A percentile compares a stretch with the other conserved stretches of the same genome.
phyloP scores from a whole-genome alignment of 2,888 invertebrate genomes.

The Carterocephalus palaemon region DNA sequence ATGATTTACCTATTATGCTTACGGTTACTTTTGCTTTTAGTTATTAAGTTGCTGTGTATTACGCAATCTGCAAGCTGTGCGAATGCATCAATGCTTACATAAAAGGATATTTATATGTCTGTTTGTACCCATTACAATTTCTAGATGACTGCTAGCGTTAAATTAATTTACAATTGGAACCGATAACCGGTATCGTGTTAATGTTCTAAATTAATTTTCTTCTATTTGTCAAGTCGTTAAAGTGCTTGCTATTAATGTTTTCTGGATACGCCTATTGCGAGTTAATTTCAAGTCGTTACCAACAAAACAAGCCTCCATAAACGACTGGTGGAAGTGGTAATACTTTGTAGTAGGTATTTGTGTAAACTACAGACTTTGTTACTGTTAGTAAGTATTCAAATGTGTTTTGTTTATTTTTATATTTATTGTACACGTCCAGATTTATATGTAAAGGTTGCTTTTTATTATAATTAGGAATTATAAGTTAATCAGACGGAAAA shows the following conservation, averaged over 20 bases:
- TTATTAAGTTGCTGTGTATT: too few relatives aligned
- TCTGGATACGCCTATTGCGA: constrained; percentile 60
- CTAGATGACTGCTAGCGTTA: constrained; percentile 43
- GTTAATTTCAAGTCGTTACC: constrained; percentile 49
- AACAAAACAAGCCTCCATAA: not conserved
- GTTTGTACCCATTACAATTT: constrained; percentile 24
- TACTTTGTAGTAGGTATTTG: too few relatives aligned
- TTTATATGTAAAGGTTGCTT: too few relatives aligned
- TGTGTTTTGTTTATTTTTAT: too few relatives aligned
- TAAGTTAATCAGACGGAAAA: too few relatives aligned
- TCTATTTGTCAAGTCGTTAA: constrained; percentile 72
- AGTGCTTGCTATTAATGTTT: constrained; percentile 50
- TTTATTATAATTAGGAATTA: too few relatives aligned
- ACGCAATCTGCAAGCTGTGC: constrained; percentile 4
- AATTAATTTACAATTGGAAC: constrained; percentile 49
- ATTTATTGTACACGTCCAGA: too few relatives aligned
- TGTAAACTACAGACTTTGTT: too few relatives aligned
- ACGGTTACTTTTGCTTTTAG: too few relatives aligned
- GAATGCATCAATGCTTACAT: constrained; percentile 14
- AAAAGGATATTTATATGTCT: constrained; percentile 20
- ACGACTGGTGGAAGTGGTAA: not conserved
- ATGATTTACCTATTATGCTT: too few relatives aligned
- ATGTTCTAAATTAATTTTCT: constrained; percentile 64
- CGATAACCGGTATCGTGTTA: constrained; percentile 47
- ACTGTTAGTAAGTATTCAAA: too few relatives aligned